Base-by-base conservation (phyloP, 2,113 vertebrate species). In the Orcinus orca region DNA sequence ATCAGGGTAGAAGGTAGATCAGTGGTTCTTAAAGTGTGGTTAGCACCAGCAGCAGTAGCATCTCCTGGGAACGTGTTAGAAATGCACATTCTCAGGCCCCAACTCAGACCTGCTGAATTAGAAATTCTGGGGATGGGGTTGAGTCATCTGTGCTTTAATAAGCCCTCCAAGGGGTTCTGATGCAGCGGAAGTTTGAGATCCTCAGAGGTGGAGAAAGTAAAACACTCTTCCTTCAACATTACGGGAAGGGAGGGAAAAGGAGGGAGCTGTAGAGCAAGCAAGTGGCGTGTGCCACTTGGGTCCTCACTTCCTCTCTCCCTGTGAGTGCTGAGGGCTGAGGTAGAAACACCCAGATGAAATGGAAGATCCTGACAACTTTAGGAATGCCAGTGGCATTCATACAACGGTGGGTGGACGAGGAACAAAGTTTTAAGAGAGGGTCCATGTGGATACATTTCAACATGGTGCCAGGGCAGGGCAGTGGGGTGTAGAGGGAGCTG, bases 241-340 rank as follows among this genome's bases (percentile, higher is more conserved):
- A 44, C 29, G 63, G 44, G 44, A 85, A 77, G 21, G 23, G 14
- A 29, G 3, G 62, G 38, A 3, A 44, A 70, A 76, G n/a, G 55
- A 84, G 53, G 70, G 33, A 63, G n/a, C 25, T 8, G 1, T 0
- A 38, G 63, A 79, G 26, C 36, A 65, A 41, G 15, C 11, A 3
- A 14, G 25, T 0, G 0, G n/a, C 1, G 9, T 26, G n/a, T 36
- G 23, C 41, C 74, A 8, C 12, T 12, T 3, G 4, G 31, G 65
- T 47, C 65, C 81, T 82, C 50, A 26, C 50, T 63, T 20, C 36
- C 60, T 50, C 11, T 10, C 23, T 73, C 70, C 6, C 58, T 73
- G 29, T 79, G 23, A 65, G 53, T 58, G 50, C 20, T 41, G 81
- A 81, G 33, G 44, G 50, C 20, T 41, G 81, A 81, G 33, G 44